Conservation (phyloP, 1,140 invertebrate species). For the Mylabris phalerata region DNA sequence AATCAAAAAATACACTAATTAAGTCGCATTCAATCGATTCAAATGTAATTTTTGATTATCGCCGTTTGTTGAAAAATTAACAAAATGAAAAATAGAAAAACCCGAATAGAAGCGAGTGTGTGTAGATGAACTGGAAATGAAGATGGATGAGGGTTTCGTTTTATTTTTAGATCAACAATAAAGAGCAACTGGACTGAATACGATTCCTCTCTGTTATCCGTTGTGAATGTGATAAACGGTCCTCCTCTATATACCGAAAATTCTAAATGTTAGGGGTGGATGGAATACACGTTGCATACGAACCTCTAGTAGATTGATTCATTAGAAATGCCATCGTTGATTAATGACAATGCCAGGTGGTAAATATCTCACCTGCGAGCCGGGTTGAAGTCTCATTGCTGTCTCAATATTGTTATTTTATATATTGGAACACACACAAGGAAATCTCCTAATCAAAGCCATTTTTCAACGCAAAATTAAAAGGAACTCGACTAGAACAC, state of each 20-base stretch:
- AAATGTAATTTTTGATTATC: conserved; percentile 6
- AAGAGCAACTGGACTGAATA: no score
- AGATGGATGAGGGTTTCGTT: conserved; percentile 15
- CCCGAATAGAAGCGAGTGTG: background rate
- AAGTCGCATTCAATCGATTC: no score
- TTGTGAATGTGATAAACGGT: background rate
- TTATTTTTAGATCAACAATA: no score
- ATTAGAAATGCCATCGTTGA: conserved; percentile 14
- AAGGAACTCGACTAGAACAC: no score
- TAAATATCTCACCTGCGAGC: conserved; percentile 13
- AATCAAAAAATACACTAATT: no score
- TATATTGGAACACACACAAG: no score
- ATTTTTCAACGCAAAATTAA: no score
- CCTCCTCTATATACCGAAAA: background rate
- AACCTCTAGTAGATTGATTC: conserved; percentile 8
- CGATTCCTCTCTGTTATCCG: no score
- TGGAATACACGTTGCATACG: conserved; percentile 9
- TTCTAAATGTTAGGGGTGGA: background rate
- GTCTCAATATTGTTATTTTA: background rate
- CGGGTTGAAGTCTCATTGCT: background rate
- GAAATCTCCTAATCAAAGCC: no score
- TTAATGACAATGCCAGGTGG: conserved; percentile 16
- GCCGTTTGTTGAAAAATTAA: conserved; percentile 20
- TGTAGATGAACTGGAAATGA: conserved; percentile 18
- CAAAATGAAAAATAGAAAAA: conserved; percentile 3